phyloP scores from a whole-genome alignment of 2,888 invertebrate genomes.

The Carpatolechia fugitivella region DNA sequence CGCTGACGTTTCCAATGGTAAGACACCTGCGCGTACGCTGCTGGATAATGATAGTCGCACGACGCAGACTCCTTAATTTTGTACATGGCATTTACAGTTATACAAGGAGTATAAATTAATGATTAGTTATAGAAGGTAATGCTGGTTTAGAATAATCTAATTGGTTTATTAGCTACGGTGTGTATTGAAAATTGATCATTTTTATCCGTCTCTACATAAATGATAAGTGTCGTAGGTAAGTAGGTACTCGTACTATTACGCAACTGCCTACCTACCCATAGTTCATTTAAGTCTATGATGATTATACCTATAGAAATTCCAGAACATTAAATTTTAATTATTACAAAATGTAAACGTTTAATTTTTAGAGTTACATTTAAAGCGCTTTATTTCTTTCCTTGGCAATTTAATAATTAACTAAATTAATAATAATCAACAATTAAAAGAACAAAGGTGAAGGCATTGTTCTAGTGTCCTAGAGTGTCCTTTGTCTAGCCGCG shows the following conservation, averaged over 20 bases:
- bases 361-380: too few species aligned
- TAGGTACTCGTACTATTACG: too few species aligned
- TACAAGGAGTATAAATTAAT: not conserved
- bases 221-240: too few species aligned
- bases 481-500: not conserved
- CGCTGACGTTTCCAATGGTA: not conserved
- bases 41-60: not conserved
- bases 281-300: too few species aligned
- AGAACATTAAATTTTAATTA: too few species aligned
- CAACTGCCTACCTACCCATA: too few species aligned
- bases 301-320: too few species aligned
- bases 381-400: too few species aligned
- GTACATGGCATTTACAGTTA: constrained; percentile 2
- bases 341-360: too few species aligned
- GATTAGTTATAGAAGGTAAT: not conserved
- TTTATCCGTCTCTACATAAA: too few species aligned
- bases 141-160: not conserved
- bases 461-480: not conserved
- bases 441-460: not conserved
- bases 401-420: too few species aligned
- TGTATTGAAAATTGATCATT: too few species aligned
- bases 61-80: not conserved
- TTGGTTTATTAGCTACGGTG: not conserved
- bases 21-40: not conserved
- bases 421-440: not conserved